These are phyloP conservation scores for Lordiphosa stackelbergi DNA, from an alignment of 1,140 invertebrate genomes.

Conservation along the genomic window DNA sequence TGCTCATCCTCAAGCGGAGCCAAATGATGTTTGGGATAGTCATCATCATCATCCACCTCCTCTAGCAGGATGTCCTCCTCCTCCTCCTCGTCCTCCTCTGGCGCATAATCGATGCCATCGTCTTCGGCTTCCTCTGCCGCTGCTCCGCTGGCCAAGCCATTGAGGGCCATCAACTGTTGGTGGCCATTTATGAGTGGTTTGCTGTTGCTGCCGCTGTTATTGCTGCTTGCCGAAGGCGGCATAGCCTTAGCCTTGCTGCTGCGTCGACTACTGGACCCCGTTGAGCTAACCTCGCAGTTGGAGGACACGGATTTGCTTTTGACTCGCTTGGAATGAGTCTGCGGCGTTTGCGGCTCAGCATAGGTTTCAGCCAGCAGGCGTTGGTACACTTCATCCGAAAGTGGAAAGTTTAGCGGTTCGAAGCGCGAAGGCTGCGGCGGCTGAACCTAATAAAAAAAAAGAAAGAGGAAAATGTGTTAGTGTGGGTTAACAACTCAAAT, in stretches of 20 bases:
- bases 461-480: no score
- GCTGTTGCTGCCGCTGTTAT: slow-evolving; percentile 8
- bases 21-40: slow-evolving; percentile 65
- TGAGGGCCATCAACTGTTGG: slow-evolving; percentile 5
- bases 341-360: slow-evolving; percentile 20
- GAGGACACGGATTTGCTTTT: slow-evolving; percentile 62
- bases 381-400: slow-evolving; percentile 53
- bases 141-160: slow-evolving; percentile 15
- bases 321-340: slow-evolving; percentile 27
- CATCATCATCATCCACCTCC: slow-evolving; percentile 55
- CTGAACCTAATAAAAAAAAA: neutral
- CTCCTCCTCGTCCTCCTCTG: slow-evolving; percentile 25
- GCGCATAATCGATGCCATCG: slow-evolving; percentile 32
- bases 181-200: slow-evolving; percentile 14
- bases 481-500: no score
- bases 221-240: slow-evolving; percentile 22
- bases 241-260: slow-evolving; percentile 53
- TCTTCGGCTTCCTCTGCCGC: slow-evolving; percentile 15
- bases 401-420: slow-evolving; percentile 48
- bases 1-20: slow-evolving; percentile 58
- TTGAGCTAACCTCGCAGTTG: slow-evolving; percentile 37
- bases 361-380: slow-evolving; percentile 36
- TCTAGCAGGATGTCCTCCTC: slow-evolving; percentile 41
- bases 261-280: slow-evolving; percentile 33
- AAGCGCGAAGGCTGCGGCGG: slow-evolving; percentile 33